These are phyloP conservation scores for Drosophila aff. DNA, from an alignment of 1,140 invertebrate species.

Conservation along the genomic window DNA sequence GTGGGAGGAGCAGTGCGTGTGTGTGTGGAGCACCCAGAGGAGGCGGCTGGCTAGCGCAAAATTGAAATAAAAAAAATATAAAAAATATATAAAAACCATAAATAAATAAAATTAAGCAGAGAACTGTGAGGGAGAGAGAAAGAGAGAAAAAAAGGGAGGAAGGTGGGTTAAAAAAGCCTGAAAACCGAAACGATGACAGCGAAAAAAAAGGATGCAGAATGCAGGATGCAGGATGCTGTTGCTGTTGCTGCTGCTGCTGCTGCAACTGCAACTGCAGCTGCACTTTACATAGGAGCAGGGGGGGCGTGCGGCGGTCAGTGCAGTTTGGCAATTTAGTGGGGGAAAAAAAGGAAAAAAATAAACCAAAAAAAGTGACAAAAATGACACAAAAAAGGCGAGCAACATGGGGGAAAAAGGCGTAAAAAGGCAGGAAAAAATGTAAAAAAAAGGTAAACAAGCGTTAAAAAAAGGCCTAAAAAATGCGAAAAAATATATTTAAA, in stretches of 20 bases:
- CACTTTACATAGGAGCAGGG: slow-evolving; percentile 60
- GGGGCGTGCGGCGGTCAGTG: slow-evolving; percentile 28
- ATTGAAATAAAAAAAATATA: slow-evolving; percentile 43
- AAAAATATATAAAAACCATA: slow-evolving; percentile 67
- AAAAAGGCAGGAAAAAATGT: not conserved
- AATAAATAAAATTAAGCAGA: slow-evolving; percentile 83
- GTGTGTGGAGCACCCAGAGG: slow-evolving; percentile 23
- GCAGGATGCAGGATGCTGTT: slow-evolving; percentile 44
- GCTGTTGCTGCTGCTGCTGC: not conserved
- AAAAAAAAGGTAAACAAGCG: not conserved
- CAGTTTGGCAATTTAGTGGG: slow-evolving; percentile 77
- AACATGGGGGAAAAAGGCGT: slow-evolving; percentile 14
- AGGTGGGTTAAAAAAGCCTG: slow-evolving; percentile 19
- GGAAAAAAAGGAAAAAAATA: slow-evolving; percentile 30
- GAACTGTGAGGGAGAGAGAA: slow-evolving; percentile 32
- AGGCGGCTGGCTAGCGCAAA: slow-evolving; percentile 17
- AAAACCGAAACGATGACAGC: slow-evolving; percentile 49
- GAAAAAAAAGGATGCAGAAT: slow-evolving; percentile 36
- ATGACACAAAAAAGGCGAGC: slow-evolving; percentile 35
- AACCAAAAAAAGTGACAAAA: slow-evolving; percentile 41
- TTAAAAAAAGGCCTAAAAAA: not conserved
- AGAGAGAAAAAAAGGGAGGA: slow-evolving; percentile 12
- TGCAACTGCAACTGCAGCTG: slow-evolving; percentile 55
- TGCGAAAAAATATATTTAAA: slow-evolving; percentile 66
- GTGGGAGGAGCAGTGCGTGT: slow-evolving; percentile 26